Base-by-base conservation (phyloP, 2,888 invertebrate genomes). In the Dolomedes plantarius region DNA sequence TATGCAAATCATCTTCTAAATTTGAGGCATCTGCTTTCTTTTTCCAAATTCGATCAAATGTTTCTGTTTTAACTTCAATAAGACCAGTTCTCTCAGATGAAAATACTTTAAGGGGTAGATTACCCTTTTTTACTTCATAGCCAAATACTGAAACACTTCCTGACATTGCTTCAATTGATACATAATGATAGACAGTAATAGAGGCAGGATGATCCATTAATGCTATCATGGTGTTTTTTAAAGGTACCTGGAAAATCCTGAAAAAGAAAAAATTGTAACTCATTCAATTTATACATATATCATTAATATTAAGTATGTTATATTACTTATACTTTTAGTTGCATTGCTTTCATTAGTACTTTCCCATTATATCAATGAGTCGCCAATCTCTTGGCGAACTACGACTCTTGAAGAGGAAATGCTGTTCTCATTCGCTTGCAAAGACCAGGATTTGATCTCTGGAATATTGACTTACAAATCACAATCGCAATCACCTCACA, bases 61-160 rank as follows among this genome's bases (percentile, higher is more conserved):
- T 6, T 29, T 65, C 65, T 31, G 65, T 65, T 31, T 29, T 65
- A 1, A 65, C 2, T 2, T 16, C 31, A 65, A 65, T 16, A 29
- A 65, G n/a, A 7, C 65, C 65, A 65, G 65, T 65, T n/a, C 65
- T 28, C 13, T 65, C 31, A n/a, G 65, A 65, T 1, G 65, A 65
- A 31, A 65, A 65, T 16, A 65, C 29, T 3, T 31, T 65, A 1
- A 31, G 5, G 11, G 31, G 16, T 6, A 11, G 13, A 16, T 65
- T 29, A 0, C 16, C 11, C 3, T 2, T 13, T 6, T 28, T 31
- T n/a, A 65, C 9, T 31, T 29, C 29, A 31, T 65, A 31, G 0
- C 65, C 65, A 28, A 5, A 29, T 11, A 65, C 13, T 65, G 65
- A 65, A 3, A 65, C n/a, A 16, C 29, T 31, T 16, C 65, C 65